Percentiles rank a stretch among this genome's conserved stretches.
Conservation (phyloP, 2,113 vertebrate genomes). For the Pachyramphus minor region DNA sequence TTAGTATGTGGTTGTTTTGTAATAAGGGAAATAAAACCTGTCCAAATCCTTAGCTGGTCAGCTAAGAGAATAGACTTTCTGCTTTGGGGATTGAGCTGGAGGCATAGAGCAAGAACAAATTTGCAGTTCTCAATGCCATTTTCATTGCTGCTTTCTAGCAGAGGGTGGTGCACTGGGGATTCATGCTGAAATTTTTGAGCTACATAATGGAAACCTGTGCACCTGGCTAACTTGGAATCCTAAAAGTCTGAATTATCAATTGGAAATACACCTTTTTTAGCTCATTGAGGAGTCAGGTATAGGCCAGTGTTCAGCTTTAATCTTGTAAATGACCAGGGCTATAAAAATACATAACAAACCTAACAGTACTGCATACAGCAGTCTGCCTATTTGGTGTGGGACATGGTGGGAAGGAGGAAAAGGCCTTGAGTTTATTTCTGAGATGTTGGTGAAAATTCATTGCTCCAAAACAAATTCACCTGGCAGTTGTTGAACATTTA, state of each 20-base stretch:
- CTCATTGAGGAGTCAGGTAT: not conserved
- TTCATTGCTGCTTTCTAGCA: not conserved
- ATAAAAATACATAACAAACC: not conserved
- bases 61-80: not conserved
- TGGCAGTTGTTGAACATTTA: not conserved
- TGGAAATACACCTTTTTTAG: not conserved
- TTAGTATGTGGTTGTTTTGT: not conserved
- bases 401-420: not conserved
- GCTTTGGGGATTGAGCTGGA: not conserved
- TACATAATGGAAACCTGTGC: not conserved
- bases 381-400: not conserved
- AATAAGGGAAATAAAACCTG: not conserved
- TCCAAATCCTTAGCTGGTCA: not conserved
- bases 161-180: not conserved
- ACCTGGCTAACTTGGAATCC: not conserved
- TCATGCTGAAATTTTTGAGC: not conserved
- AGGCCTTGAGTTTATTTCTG: not conserved
- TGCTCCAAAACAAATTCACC: not conserved
- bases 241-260: not conserved
- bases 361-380: not conserved
- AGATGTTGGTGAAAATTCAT: not conserved
- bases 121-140: not conserved
- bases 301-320: not conserved
- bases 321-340: not conserved
- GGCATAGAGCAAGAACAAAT: not conserved